phyloP scores from a whole-genome alignment of 2,797 vertebrate genomes.

The Acanthis flammea region DNA sequence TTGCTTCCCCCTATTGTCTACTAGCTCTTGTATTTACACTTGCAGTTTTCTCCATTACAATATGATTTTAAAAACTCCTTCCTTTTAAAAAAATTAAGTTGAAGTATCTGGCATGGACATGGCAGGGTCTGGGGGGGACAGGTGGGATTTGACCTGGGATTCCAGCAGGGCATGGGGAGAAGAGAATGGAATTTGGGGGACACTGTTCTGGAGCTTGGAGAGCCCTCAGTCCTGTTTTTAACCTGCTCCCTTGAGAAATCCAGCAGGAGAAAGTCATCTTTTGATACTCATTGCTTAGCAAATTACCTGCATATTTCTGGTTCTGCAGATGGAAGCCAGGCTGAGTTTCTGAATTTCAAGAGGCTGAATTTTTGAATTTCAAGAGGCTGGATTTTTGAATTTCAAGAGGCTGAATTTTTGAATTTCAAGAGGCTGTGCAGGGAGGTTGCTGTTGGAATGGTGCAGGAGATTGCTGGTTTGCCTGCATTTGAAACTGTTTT shows the following conservation, averaged over 20 bases:
- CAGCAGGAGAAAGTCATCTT: not conserved
- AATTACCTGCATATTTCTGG: not conserved
- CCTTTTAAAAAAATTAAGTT: not conserved
- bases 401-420: not conserved
- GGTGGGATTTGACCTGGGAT: not conserved
- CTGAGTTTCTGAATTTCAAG: not conserved
- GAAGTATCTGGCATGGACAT: accelerated
- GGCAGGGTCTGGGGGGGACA: accelerated
- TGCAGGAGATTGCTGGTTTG: not conserved
- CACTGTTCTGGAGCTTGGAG: not conserved
- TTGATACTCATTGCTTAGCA: not conserved
- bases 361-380: not conserved
- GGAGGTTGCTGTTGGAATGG: not conserved
- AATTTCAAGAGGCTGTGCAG: not conserved
- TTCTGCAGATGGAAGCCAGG: not conserved
- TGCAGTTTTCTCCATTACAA: not conserved
- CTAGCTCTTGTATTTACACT: not conserved
- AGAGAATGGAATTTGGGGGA: not conserved
- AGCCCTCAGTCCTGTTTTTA: not conserved
- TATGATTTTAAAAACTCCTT: not conserved
- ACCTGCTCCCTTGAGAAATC: not conserved
- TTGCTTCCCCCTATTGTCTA: not conserved
- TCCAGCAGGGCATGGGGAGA: not conserved
- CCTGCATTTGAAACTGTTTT: not conserved
- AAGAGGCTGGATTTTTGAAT: not conserved